Base-by-base conservation (phyloP, 2,888 invertebrate genomes). In the Lasioglossum leucozonium region DNA sequence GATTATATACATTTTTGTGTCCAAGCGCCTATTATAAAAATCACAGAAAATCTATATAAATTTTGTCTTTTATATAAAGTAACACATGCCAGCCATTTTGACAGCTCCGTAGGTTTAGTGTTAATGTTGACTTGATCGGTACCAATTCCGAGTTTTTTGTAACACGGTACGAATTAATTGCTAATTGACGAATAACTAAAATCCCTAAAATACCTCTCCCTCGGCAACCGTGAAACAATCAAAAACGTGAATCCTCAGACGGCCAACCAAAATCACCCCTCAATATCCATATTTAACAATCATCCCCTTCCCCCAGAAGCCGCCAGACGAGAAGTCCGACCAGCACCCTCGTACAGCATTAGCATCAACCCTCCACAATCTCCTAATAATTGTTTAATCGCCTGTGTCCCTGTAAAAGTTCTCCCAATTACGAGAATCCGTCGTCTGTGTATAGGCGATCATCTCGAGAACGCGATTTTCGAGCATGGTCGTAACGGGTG, bases 311-410 rank as follows among this genome's bases (percentile, higher is more conserved):
- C 22, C 22, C 2, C 8, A 22, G 5, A 8, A 51, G 22, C 22
- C n/a, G 22, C 10, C 22, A 51, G n/a, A 10, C 51, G 10, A 10
- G 10, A 51, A n/a, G 10, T n/a, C 10, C 51, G n/a, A 51, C n/a
- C 51, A 51, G 51, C n/a, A 10, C n/a, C 51, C 51, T n/a, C 51
- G n/a, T n/a, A n/a, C 22, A 51, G 26, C 58, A 26, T 26, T 26
- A 26, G 4, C 26, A n/a, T 26, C 26, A 5, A 26, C 58, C 58
- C 26, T 26, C 26, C 26, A 6, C 13, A 58, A 58, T 93, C 92
- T 93, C 93, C 93, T 94, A 93, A 93, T 94, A 94, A 94, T 94
- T 92, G 93, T 92, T 94, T 93, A 94, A 94, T 94, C 94, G 93
- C 67, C 92, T 91, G 92, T 93, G 91, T 92, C 92, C 89, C 72